A percentile compares a stretch with the other conserved stretches of the same genome.
Conservation (phyloP, 2,888 invertebrate genomes). For the Eudemis profundana region DNA sequence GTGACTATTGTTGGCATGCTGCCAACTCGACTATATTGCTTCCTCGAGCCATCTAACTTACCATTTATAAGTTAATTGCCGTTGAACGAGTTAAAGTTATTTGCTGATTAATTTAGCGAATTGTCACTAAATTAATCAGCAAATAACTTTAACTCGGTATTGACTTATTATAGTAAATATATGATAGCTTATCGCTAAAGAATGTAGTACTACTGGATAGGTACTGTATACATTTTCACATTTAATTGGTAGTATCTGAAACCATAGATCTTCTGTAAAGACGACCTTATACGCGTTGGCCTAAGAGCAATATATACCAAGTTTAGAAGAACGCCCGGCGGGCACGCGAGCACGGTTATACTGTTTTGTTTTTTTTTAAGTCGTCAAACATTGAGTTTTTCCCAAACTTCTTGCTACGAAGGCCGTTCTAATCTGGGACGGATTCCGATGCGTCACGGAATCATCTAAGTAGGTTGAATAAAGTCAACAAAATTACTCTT, state of each 20-base stretch:
- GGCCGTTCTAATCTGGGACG: slow-evolving; percentile 73
- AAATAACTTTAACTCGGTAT: too few relatives aligned
- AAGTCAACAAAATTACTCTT: slow-evolving; percentile 63
- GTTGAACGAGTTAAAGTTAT: not conserved
- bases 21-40: slow-evolving; percentile 45
- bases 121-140: too few relatives aligned
- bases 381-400: slow-evolving; percentile 58
- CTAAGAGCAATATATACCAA: not conserved
- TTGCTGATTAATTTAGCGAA: not conserved
- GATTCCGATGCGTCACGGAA: slow-evolving; percentile 73
- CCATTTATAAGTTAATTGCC: not conserved
- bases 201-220: too few relatives aligned
- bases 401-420: slow-evolving; percentile 63
- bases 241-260: not conserved
- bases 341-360: slow-evolving; percentile 1
- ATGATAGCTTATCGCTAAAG: too few relatives aligned
- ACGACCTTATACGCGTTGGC: not conserved
- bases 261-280: not conserved
- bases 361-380: slow-evolving; percentile 47
- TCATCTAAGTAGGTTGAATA: slow-evolving; percentile 71
- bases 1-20: slow-evolving; percentile 62
- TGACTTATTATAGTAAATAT: too few relatives aligned
- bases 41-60: not conserved
- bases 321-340: slow-evolving; percentile 2
- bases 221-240: too few relatives aligned